phyloP scores from a whole-genome alignment of 2,888 invertebrate species.

The Yponomeuta plumbellus region DNA sequence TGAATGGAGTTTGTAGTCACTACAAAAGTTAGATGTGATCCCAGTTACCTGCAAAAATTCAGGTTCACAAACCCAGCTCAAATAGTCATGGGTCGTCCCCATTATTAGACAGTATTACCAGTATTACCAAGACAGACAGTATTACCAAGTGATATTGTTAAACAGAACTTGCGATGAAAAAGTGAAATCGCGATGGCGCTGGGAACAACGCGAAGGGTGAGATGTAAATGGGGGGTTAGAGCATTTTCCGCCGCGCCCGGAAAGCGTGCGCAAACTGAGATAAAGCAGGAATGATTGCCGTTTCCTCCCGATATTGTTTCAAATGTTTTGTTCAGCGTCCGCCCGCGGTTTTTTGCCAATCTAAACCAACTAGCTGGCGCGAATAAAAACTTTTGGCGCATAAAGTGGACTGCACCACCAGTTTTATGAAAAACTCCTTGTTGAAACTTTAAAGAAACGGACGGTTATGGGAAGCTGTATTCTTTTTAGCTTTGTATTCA shows the following conservation, averaged over 20 bases:
- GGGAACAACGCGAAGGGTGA: neutral
- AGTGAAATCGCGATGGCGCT: neutral
- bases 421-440: slow-evolving; percentile 10
- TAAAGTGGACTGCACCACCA: slow-evolving; percentile 18
- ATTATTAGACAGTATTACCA: too few relatives aligned
- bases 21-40: too few relatives aligned
- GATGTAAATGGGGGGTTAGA: slow-evolving; percentile 33
- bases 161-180: neutral
- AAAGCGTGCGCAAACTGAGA: slow-evolving; percentile 69
- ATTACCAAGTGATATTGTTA: neutral
- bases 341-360: slow-evolving; percentile 46
- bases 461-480: neutral
- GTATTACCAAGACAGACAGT: neutral
- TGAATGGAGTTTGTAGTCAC: too few relatives aligned
- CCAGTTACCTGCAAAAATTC: too few relatives aligned
- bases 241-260: slow-evolving; percentile 54
- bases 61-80: too few relatives aligned
- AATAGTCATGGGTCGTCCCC: too few relatives aligned
- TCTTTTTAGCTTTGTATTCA: slow-evolving; percentile 1
- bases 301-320: slow-evolving; percentile 70
- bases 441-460: neutral
- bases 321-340: slow-evolving; percentile 63
- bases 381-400: slow-evolving; percentile 18
- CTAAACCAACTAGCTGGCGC: slow-evolving; percentile 19
- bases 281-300: slow-evolving; percentile 74